Percentiles rank a stretch among this genome's conserved stretches.
phyloP scores from a whole-genome alignment of 2,888 invertebrate species.

The Atrina japonica region DNA sequence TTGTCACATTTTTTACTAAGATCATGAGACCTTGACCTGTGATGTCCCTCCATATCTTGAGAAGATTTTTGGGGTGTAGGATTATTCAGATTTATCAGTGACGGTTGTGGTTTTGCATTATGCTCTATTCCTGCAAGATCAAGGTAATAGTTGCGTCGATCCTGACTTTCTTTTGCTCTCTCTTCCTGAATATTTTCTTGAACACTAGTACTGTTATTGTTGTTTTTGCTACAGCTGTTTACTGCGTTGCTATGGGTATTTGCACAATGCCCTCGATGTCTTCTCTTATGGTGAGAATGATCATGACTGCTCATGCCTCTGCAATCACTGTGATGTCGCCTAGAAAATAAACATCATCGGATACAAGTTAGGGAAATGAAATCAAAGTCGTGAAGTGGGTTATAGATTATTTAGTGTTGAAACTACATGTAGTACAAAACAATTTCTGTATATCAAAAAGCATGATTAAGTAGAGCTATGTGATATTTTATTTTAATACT shows the following conservation, averaged over 20 bases:
- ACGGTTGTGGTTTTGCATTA: slow-evolving; percentile 66
- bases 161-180: slow-evolving; percentile 68
- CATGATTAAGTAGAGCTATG: too few species aligned
- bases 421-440: too few species aligned
- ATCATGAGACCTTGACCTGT: slow-evolving; percentile 81
- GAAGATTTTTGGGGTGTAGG: slow-evolving; percentile 43
- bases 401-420: too few species aligned
- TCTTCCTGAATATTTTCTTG: slow-evolving; percentile 48
- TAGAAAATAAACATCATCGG: slow-evolving; percentile 59
- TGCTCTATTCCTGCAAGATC: slow-evolving; percentile 80
- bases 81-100: slow-evolving; percentile 55
- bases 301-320: slow-evolving; percentile 47
- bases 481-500: too few species aligned
- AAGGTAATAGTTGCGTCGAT: slow-evolving; percentile 78
- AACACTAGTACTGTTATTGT: slow-evolving; percentile 38
- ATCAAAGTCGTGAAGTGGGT: too few species aligned
- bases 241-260: slow-evolving; percentile 39
- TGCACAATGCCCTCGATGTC: slow-evolving; percentile 56
- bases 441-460: too few species aligned
- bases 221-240: slow-evolving; percentile 43
- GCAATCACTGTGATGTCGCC: slow-evolving; percentile 75
- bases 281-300: slow-evolving; percentile 66
- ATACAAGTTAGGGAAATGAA: too few species aligned
- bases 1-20: slow-evolving; percentile 68
- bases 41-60: slow-evolving; percentile 71